Evolutionary conservation across 2,888 invertebrate species (phyloP), one percentile per base, ranked within the genome.

Genomic region (Conops quadrifasciatus): DNA sequence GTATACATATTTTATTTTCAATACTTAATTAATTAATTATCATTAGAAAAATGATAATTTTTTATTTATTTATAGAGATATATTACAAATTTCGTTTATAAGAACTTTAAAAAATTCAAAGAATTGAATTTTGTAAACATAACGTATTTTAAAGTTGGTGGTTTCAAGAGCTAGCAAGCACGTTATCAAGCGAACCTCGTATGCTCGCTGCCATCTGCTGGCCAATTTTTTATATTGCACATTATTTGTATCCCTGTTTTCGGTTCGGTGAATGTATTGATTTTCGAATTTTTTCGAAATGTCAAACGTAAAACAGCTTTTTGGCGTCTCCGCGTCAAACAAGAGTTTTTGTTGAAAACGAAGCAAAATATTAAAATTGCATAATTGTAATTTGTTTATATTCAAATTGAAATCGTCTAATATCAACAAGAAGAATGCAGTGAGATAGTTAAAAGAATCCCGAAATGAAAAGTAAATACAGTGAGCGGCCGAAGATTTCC

Each of bases 241-340:
- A 36, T 7, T 36, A 36, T n/a, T n/a, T 24, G 21, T 11, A 1
- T 51, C 53, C n/a, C 30, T 65, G 64, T 64, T 19, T 49, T 49
- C 1, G 56, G 0, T 66, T 66, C 49, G 47, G 28, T 58, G 4
- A 19, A 53, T 26, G 7, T 71, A 71, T 71, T 64, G 67, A 71
- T 71, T 71, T 62, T 60, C 53, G 67, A 58, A 67, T 60, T 59
- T 69, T 43, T 71, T 68, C 51, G 47, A 72, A 72, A 68, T 65
- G 73, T 74, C 73, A 73, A 65, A 64, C 16, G 19, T n/a, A 1
- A 58, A 43, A 67, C 56, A 60, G 58, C 19, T 43, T 66, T 72
- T 64, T 59, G 69, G 73, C 71, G 71, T 71, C 73, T 60, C 28
- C 65, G n/a, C 60, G 30, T 62, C 60, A 58, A 53, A 66, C 36